phyloP scores from a whole-genome alignment of 2,888 invertebrate genomes.

The Elysia crispata region DNA sequence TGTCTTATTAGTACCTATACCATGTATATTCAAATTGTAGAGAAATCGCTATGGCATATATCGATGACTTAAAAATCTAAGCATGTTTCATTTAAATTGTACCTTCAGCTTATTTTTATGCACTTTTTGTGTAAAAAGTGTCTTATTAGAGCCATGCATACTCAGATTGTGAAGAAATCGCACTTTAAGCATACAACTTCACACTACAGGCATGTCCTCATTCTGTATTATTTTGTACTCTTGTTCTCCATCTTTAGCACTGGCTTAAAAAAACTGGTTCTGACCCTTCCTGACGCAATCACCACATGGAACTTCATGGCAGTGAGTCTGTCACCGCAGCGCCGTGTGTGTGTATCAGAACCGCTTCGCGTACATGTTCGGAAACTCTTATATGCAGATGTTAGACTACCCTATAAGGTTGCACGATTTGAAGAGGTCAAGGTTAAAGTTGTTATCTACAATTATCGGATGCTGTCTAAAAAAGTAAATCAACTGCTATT shows the following conservation, averaged over 20 bases:
- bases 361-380: slow-evolving; percentile 52
- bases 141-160: no score
- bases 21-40: no score
- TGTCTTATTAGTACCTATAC: no score
- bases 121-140: no score
- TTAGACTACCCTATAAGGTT: slow-evolving; percentile 59
- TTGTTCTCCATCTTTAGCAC: not conserved
- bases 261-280: slow-evolving; percentile 10
- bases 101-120: no score
- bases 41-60: no score
- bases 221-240: no score
- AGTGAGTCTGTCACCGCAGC: slow-evolving; percentile 52
- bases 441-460: slow-evolving; percentile 59
- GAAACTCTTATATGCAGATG: slow-evolving; percentile 58
- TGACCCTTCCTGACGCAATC: slow-evolving; percentile 58
- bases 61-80: no score
- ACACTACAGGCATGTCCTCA: no score
- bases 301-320: slow-evolving; percentile 59
- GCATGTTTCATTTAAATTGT: no score
- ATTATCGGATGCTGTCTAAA: slow-evolving; percentile 48
- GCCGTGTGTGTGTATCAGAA: slow-evolving; percentile 57
- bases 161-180: no score
- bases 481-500: not conserved
- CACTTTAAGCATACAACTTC: no score
- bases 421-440: slow-evolving; percentile 59